Conservation (phyloP, 64 coral and sea anemone genomes). For the Montipora capricornis region DNA sequence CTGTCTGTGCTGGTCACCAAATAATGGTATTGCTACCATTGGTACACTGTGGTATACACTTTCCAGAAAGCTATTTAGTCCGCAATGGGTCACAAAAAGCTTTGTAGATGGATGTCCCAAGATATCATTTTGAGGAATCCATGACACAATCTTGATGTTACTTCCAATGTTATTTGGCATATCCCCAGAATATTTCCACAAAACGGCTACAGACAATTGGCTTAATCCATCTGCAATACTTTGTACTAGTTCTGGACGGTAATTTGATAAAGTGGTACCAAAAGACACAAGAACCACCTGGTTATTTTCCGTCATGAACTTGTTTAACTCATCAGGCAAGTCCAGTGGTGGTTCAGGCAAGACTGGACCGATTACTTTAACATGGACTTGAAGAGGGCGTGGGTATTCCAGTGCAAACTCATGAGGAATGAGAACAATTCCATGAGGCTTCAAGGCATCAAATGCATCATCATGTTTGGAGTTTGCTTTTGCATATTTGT, state of each 20-base stretch:
- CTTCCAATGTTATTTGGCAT: too few relatives aligned
- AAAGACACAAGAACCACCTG: too few relatives aligned
- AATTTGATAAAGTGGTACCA: too few relatives aligned
- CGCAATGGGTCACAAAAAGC: slow-evolving; percentile 55
- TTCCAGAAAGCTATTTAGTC: slow-evolving; percentile 70
- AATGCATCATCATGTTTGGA: slow-evolving; percentile 34
- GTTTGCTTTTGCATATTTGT: too few relatives aligned
- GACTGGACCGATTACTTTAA: slow-evolving; percentile 59
- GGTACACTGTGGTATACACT: slow-evolving; percentile 71
- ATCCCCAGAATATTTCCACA: too few relatives aligned
- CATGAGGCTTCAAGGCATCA: slow-evolving; percentile 50
- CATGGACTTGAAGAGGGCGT: slow-evolving; percentile 48
- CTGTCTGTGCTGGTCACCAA: slow-evolving; percentile 45
- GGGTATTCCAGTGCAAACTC: slow-evolving; percentile 56
- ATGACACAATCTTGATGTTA: too few relatives aligned
- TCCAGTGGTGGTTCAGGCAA: slow-evolving; percentile 41
- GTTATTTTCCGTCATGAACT: too few relatives aligned
- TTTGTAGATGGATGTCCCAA: slow-evolving; percentile 45
- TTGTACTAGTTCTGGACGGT: too few relatives aligned
- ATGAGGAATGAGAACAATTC: slow-evolving; percentile 38
- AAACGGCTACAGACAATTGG: too few relatives aligned
- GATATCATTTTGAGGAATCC: too few relatives aligned
- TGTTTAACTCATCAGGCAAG: slow-evolving; percentile 37
- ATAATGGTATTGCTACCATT: slow-evolving; percentile 42
- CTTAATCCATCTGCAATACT: too few relatives aligned